phyloP scores from a whole-genome alignment of 2,113 vertebrate species.

The Dicerorhinus sumatrensis region DNA sequence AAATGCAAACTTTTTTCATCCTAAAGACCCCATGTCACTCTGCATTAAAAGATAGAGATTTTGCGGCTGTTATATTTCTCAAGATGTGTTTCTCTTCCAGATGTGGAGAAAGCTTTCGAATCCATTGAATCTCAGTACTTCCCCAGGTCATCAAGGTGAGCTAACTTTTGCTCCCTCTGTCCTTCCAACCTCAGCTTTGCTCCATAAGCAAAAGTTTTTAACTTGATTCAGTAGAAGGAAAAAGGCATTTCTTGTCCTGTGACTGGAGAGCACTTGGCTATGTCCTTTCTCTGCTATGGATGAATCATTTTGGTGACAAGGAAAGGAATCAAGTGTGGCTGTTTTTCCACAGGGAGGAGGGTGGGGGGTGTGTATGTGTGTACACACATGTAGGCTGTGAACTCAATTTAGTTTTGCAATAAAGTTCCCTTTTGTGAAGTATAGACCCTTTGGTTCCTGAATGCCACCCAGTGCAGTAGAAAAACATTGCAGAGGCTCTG shows the following conservation, averaged over 20 bases:
- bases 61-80: background rate
- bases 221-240: background rate
- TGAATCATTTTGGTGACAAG: background rate
- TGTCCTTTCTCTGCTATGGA: background rate
- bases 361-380: background rate
- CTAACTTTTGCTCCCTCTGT: no score
- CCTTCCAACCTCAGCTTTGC: background rate
- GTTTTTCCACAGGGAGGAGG: background rate
- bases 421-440: constrained; percentile 11
- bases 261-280: background rate
- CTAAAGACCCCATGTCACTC: background rate
- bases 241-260: background rate
- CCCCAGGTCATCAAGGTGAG: background rate
- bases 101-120: background rate
- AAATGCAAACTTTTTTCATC: background rate
- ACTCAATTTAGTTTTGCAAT: constrained; percentile 51
- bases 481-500: constrained; percentile 34
- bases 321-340: background rate
- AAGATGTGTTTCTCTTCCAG: background rate
- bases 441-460: background rate
- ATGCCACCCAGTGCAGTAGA: background rate
- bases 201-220: background rate
- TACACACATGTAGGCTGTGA: background rate
- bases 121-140: background rate
- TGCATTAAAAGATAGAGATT: background rate